A percentile compares a stretch with the other conserved stretches of the same genome.
Conservation (phyloP, 2,888 invertebrate species). For the Watsonalla binaria region DNA sequence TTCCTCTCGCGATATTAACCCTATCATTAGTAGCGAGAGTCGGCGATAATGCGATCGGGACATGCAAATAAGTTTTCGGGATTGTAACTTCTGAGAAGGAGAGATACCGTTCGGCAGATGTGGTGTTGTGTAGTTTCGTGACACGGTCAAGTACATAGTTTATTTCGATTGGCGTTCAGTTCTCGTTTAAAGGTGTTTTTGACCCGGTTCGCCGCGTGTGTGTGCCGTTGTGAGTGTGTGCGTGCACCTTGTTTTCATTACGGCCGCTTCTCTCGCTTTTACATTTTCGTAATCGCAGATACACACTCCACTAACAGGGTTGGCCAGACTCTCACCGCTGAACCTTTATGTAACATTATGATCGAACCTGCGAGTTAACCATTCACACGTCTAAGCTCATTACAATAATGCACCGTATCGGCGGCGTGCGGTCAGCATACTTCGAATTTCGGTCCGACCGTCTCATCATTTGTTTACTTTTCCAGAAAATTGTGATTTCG, state of each 20-base stretch:
- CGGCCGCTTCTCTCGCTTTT: slow-evolving; percentile 71
- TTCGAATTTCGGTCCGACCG: slow-evolving; percentile 22
- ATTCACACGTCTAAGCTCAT: slow-evolving; percentile 27
- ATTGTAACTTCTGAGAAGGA: slow-evolving; percentile 74
- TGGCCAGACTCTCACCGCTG: slow-evolving; percentile 44
- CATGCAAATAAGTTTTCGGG: slow-evolving; percentile 74
- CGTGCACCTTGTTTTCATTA: slow-evolving; percentile 69
- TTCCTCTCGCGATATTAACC: slow-evolving; percentile 63
- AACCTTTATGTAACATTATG: slow-evolving; percentile 29
- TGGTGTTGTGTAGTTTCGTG: slow-evolving; percentile 51
- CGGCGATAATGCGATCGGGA: slow-evolving; percentile 65
- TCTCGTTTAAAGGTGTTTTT: slow-evolving; percentile 75
- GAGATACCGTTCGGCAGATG: slow-evolving; percentile 74
- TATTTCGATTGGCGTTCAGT: slow-evolving; percentile 69
- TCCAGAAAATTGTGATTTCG: slow-evolving; percentile 63
- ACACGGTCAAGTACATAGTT: slow-evolving; percentile 72
- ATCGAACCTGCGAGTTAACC: slow-evolving; percentile 15
- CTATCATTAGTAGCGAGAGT: slow-evolving; percentile 63
- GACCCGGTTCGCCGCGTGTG: slow-evolving; percentile 67
- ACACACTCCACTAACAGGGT: slow-evolving; percentile 59
- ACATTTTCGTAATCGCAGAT: slow-evolving; percentile 73
- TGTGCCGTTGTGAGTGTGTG: slow-evolving; percentile 42
- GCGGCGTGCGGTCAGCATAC: slow-evolving; percentile 9
- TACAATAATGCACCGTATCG: slow-evolving; percentile 11
- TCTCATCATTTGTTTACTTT: slow-evolving; percentile 45